phyloP scores from a whole-genome alignment of 2,113 vertebrate genomes.

The Callipepla californica region DNA sequence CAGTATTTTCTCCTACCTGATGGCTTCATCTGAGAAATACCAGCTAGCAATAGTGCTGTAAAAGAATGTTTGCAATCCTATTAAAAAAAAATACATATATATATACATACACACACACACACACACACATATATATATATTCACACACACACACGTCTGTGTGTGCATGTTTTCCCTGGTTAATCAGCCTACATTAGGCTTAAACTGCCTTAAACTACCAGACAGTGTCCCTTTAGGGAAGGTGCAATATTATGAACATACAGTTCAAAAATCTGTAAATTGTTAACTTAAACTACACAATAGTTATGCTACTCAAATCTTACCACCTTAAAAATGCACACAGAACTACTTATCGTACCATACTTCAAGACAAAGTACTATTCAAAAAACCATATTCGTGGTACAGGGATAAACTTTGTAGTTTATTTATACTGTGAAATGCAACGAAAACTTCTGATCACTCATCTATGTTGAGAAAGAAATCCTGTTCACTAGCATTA shows the following conservation, averaged over 20 bases:
- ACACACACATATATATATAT: neutral
- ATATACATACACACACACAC: neutral
- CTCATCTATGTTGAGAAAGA: constrained; percentile 76
- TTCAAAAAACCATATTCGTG: constrained; percentile 78
- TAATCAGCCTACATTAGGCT: constrained; percentile 55
- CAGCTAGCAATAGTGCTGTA: constrained; percentile 10
- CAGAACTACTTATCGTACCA: constrained; percentile 73
- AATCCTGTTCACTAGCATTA: constrained; percentile 66
- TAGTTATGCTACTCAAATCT: constrained; percentile 73
- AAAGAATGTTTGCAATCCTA: constrained; percentile 19
- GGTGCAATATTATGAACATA: constrained; percentile 73
- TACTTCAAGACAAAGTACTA: constrained; percentile 73
- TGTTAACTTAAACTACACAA: constrained; percentile 76
- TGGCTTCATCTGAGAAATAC: constrained; percentile 27
- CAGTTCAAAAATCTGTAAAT: constrained; percentile 69
- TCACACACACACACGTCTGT: neutral
- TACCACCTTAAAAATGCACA: constrained; percentile 75
- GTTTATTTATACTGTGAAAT: constrained; percentile 83
- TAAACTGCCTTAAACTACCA: constrained; percentile 66
- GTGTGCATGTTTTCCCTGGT: constrained; percentile 26
- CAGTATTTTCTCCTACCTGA: constrained; percentile 31
- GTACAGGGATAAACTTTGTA: constrained; percentile 79
- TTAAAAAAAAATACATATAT: neutral
- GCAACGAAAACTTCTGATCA: constrained; percentile 73
- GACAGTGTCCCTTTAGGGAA: constrained; percentile 73